phyloP scores from a whole-genome alignment of 2,797 vertebrate species.

The Danio aesculapii region DNA sequence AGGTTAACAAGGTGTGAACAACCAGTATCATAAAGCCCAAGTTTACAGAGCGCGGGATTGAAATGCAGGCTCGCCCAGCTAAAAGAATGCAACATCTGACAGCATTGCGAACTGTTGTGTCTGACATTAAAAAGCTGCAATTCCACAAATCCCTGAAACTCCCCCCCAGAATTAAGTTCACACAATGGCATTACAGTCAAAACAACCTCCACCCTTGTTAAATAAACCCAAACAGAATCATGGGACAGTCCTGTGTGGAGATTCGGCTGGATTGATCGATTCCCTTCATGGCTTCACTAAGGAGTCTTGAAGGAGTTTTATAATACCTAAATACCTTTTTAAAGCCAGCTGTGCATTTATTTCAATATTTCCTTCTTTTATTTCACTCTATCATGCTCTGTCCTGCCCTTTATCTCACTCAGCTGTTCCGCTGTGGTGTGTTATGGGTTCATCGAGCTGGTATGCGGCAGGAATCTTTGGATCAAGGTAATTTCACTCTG shows the following conservation, averaged over 20 bases:
- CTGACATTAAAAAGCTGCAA: slow-evolving; percentile 54
- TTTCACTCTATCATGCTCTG: slow-evolving; percentile 70
- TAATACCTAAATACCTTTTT: slow-evolving; percentile 32
- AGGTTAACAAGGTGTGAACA: slow-evolving; percentile 36
- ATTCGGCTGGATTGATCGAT: slow-evolving; percentile 35
- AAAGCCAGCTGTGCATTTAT: slow-evolving; percentile 36
- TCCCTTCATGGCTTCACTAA: slow-evolving; percentile 3
- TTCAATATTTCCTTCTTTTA: slow-evolving; percentile 30
- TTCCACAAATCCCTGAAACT: slow-evolving; percentile 46
- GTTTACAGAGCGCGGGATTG: slow-evolving; percentile 14
- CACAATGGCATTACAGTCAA: slow-evolving; percentile 61
- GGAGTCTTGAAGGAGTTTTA: slow-evolving; percentile 19
- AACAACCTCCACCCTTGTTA: slow-evolving; percentile 58
- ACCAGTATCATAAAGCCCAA: background rate
- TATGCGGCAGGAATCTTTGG: slow-evolving; percentile 86
- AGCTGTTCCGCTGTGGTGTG: slow-evolving; percentile 79
- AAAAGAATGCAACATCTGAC: slow-evolving; percentile 32
- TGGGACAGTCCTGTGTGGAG: slow-evolving; percentile 26
- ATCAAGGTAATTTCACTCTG: slow-evolving; percentile 88
- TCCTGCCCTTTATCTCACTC: slow-evolving; percentile 65
- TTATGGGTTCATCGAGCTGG: slow-evolving; percentile 86
- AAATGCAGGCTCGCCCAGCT: slow-evolving; percentile 1
- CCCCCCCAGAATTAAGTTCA: slow-evolving; percentile 47
- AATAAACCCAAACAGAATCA: slow-evolving; percentile 68
- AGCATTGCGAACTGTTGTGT: slow-evolving; percentile 60